A percentile compares a stretch with the other conserved stretches of the same genome.
These are phyloP conservation scores for Halictus rubicundus DNA, from an alignment of 1,140 invertebrate genomes.

Conservation along the genomic window DNA sequence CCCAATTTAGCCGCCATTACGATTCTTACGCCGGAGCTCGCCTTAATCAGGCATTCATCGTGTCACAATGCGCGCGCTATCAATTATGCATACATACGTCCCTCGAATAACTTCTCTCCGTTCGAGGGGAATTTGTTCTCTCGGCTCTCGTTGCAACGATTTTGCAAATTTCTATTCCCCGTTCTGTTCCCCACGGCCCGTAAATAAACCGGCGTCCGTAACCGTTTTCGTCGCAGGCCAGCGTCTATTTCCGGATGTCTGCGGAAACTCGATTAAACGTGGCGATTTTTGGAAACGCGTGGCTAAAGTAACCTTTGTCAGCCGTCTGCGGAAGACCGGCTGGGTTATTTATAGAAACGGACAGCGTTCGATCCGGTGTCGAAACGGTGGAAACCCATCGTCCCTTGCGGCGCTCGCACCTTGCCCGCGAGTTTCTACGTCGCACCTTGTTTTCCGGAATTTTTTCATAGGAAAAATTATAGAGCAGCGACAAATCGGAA, in stretches of 20 bases:
- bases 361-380: background rate
- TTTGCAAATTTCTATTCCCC: slow-evolving; percentile 12
- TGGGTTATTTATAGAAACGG: background rate
- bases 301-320: slow-evolving; percentile 1
- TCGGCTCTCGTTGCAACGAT: background rate
- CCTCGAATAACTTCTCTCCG: too few relatives aligned
- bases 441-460: too few relatives aligned
- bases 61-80: too few relatives aligned
- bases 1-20: too few relatives aligned
- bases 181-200: background rate
- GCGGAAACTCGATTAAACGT: background rate
- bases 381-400: background rate
- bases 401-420: too few relatives aligned
- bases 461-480: too few relatives aligned
- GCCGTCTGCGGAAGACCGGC: background rate
- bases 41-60: too few relatives aligned
- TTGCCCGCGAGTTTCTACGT: too few relatives aligned
- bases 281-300: slow-evolving; percentile 1
- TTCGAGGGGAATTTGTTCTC: too few relatives aligned
- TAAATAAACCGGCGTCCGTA: background rate
- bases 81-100: too few relatives aligned
- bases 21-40: too few relatives aligned
- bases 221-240: background rate
- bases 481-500: too few relatives aligned
- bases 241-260: background rate